phyloP scores from a whole-genome alignment of 2,113 vertebrate species.

The Scolopax mira region DNA sequence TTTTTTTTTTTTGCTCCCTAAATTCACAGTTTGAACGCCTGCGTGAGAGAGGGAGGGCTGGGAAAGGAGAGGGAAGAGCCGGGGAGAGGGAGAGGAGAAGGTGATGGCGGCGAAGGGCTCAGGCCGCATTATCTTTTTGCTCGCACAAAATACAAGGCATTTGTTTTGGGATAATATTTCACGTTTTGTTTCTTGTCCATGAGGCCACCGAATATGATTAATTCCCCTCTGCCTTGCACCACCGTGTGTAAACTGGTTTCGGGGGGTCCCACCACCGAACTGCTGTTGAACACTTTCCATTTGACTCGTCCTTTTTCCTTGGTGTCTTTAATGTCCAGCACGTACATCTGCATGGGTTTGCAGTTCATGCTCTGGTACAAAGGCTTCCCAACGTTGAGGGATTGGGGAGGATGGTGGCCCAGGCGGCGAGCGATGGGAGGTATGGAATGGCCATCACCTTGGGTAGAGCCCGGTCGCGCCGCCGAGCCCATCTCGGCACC shows the following conservation, averaged over 20 bases:
- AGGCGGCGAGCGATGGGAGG: slow-evolving; percentile 93
- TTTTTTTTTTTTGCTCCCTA: slow-evolving; percentile 51
- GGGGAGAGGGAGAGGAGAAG: not conserved
- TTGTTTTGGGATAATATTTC: slow-evolving; percentile 99
- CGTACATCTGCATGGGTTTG: slow-evolving; percentile 99
- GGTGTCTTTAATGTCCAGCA: slow-evolving; percentile 89
- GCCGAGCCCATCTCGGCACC: slow-evolving; percentile 59
- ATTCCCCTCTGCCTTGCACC: slow-evolving; percentile 93
- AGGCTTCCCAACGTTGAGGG: slow-evolving; percentile 96
- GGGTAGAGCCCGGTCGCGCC: slow-evolving; percentile 52
- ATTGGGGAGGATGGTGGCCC: slow-evolving; percentile 95
- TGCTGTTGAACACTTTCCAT: slow-evolving; percentile 90
- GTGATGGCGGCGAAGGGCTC: not conserved
- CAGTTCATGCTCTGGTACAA: slow-evolving; percentile 98
- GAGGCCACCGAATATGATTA: slow-evolving; percentile 96
- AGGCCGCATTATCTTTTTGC: slow-evolving; percentile 92
- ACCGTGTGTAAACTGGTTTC: slow-evolving; percentile 98
- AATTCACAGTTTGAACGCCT: slow-evolving; percentile 67
- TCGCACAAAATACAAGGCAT: slow-evolving; percentile 99
- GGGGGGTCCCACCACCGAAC: slow-evolving; percentile 89
- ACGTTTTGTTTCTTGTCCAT: slow-evolving; percentile 99
- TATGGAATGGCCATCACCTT: slow-evolving; percentile 86
- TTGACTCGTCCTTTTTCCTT: slow-evolving; percentile 83
- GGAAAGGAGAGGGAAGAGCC: slow-evolving; percentile 21
- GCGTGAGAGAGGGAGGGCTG: slow-evolving; percentile 3